Conservation (phyloP, 2,113 vertebrate species). For the Oreotrochilus melanogaster region DNA sequence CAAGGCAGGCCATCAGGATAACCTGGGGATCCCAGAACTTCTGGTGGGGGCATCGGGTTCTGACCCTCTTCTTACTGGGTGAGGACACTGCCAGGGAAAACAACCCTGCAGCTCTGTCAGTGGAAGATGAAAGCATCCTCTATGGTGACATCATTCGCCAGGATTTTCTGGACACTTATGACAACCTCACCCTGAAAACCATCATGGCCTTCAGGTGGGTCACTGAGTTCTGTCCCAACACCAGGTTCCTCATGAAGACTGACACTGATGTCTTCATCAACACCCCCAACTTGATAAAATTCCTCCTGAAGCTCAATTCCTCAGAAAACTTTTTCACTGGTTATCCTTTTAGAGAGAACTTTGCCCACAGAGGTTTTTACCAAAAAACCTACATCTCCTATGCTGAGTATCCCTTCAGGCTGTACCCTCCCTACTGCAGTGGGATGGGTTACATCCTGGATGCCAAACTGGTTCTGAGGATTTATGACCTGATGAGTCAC, state of each 20-base stretch:
- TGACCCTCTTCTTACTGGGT: slow-evolving; percentile 76
- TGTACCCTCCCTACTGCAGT: slow-evolving; percentile 75
- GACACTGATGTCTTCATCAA: slow-evolving; percentile 76
- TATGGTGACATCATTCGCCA: slow-evolving; percentile 77
- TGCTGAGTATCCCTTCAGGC: slow-evolving; percentile 71
- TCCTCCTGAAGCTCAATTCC: slow-evolving; percentile 68
- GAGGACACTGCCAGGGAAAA: not conserved
- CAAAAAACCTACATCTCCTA: slow-evolving; percentile 62
- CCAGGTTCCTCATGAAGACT: slow-evolving; percentile 77
- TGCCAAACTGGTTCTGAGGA: slow-evolving; percentile 65
- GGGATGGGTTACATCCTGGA: slow-evolving; percentile 76
- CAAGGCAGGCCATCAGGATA: slow-evolving; percentile 72
- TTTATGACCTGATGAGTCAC: slow-evolving; percentile 76
- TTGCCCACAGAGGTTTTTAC: slow-evolving; percentile 54
- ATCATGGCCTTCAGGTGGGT: slow-evolving; percentile 79
- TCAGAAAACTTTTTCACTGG: slow-evolving; percentile 73
- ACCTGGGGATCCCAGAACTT: slow-evolving; percentile 64
- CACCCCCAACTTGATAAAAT: slow-evolving; percentile 70
- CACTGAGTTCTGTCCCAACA: slow-evolving; percentile 67
- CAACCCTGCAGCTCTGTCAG: not conserved
- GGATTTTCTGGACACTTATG: slow-evolving; percentile 71
- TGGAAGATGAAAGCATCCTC: slow-evolving; percentile 73
- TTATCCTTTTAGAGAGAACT: slow-evolving; percentile 62
- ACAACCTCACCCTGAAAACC: slow-evolving; percentile 81
- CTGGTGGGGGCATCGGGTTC: slow-evolving; percentile 69